Evolutionary conservation across 2,113 vertebrate species (phyloP), one percentile per base, ranked within the genome.

Genomic region (Zeus faber): DNA sequence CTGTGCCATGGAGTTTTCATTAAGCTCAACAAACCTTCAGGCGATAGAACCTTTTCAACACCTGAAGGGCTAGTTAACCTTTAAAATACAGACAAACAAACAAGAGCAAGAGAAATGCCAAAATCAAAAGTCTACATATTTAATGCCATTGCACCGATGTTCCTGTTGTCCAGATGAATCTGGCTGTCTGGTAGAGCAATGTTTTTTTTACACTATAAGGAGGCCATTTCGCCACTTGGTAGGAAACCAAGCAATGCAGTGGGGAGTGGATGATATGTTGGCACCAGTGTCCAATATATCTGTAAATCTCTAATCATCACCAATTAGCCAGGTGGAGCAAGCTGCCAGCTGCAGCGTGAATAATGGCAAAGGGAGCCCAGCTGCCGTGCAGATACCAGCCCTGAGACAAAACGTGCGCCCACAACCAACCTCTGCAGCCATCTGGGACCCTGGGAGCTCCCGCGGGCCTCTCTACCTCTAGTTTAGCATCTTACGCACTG

Each of bases 271-370:
- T 33, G 5, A 41, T n/a, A 50, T 62, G 69, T 50, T 49, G 65
- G 33, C 60, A 39, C 51, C 41, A 33, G 26, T 31, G 31, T 23
- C 23, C 5, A 7, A 49, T 44, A 57, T 41, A n/a, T 71, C 75
- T 11, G 65, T 69, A 67, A 59, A 67, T 57, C 49, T 4, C 56
- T 69, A 53, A 74, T 73, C 50, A 55, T 39, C 35, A 45, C 68
- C 56, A 46, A 72, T 65, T 59, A 72, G 6, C n/a, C 3, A 24
- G 27, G 58, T 56, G 54, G 54, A 58, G 60, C 44, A 46, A 26
- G 21, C 45, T 59, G 44, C 54, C 62, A 50, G 35, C 54, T 22
- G 46, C 14, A 23, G 5, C 44, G 39, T 29, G 16, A 29, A 50
- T 50, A n/a, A 20, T 50, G 16, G 16, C 44, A 40, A 50, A 23